These are phyloP conservation scores for Caracal caracal DNA, from an alignment of 2,113 vertebrate genomes.

Conservation along the genomic window DNA sequence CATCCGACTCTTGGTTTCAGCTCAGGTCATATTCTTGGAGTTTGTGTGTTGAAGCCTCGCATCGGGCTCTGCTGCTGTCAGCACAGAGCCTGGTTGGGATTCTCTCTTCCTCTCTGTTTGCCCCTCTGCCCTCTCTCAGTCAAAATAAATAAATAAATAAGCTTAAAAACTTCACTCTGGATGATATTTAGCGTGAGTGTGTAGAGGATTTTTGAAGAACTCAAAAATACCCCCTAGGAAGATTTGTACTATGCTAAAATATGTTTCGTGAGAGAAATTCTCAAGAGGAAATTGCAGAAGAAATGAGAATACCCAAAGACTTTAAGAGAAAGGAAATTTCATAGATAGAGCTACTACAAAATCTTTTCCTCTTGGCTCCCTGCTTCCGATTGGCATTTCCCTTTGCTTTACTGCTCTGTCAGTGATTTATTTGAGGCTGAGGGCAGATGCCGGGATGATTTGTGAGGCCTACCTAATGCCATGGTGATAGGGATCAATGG, in stretches of 20 bases:
- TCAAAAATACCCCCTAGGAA: conserved; percentile 42
- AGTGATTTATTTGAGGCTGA: conserved; percentile 68
- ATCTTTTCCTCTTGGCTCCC: conserved; percentile 37
- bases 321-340: conserved; percentile 63
- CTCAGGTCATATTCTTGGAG: too few relatives aligned
- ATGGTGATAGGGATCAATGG: conserved; percentile 69
- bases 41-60: too few relatives aligned
- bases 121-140: too few relatives aligned
- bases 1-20: too few relatives aligned
- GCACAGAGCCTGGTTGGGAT: too few relatives aligned
- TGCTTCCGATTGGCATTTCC: conserved; percentile 47
- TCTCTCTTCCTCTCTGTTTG: too few relatives aligned
- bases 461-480: conserved; percentile 58
- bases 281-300: conserved; percentile 46
- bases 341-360: conserved; percentile 33
- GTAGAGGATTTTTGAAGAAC: conserved; percentile 44
- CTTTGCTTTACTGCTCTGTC: conserved; percentile 53
- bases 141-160: too few relatives aligned
- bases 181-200: conserved; percentile 2
- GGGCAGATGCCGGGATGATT: conserved; percentile 65
- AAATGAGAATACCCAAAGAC: conserved; percentile 56
- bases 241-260: conserved; percentile 59
- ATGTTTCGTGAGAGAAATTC: conserved; percentile 46
- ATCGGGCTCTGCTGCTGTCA: too few relatives aligned
- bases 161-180: not conserved